Evolutionary conservation across 2,797 vertebrate species (phyloP), one percentile per base, ranked within the genome.

Genomic region (Syngnathus rostellatus): DNA sequence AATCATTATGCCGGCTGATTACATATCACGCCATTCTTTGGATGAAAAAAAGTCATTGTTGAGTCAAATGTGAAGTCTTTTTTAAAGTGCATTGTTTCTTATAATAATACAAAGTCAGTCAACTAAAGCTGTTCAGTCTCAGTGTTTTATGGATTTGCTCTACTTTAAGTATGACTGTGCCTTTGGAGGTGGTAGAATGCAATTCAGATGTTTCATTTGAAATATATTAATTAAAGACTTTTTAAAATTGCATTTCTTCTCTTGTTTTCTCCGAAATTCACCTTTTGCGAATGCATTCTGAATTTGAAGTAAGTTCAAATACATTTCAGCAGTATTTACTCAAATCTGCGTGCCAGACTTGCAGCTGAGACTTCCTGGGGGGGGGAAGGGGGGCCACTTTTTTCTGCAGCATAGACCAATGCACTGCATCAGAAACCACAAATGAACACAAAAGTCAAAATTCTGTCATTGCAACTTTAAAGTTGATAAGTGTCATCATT

Each of bases 201-300:
- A 90, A 90, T 87, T 89, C 86, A 90, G 84, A 91, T 91, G 91
- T 92, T 92, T 91, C 86, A 92, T 91, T 92, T 85, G 87, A 91
- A 90, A 89, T 87, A 89, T 85, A 89, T 87, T 84, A 89, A 91
- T 89, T 83, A 87, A 91, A 89, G 73, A 78, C 81, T 89, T 92
- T 89, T 81, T 88, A 86, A 91, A 88, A 87, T 84, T 81, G 79
- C 68, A 62, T 43, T 3, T 9, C 14, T 64, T 54, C 69, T 66
- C 43, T 19, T 7, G 45, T 43, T 62, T 62, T 45, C 41, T 23
- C 11, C 7, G 17, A 45, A 12, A 14, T 25, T 45, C 41, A 62
- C 60, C 41, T 41, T 17, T 17, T 8, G 40, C 40, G 58, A 53
- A 53, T n/a, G 1, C 5, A 31, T 10, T 37, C 14, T 62, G 21